Percentiles rank a stretch among this genome's conserved stretches.
These are phyloP conservation scores for Podarcis muralis DNA, from an alignment of 2,113 vertebrate genomes.

Conservation along the genomic window DNA sequence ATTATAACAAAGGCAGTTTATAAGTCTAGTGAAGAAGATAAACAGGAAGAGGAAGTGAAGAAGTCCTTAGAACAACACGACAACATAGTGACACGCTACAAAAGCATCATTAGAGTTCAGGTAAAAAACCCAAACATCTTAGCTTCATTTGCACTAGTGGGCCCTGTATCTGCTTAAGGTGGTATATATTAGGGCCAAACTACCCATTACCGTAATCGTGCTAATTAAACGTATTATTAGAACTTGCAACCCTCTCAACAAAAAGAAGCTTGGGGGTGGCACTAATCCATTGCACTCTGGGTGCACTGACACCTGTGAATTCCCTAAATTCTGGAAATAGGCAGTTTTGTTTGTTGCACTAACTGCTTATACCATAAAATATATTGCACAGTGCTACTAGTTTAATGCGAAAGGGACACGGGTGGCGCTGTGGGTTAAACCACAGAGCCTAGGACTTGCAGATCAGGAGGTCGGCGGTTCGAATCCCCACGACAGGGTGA, in stretches of 20 bases:
- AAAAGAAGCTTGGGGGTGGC: not conserved
- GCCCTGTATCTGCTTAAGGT: not conserved
- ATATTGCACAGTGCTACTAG: too few relatives aligned
- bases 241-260: not conserved
- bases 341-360: too few relatives aligned
- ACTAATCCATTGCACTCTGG: not conserved
- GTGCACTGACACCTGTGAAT: too few relatives aligned
- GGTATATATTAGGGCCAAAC: not conserved
- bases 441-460: too few relatives aligned
- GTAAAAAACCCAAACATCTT: constrained; percentile 65
- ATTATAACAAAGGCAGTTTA: constrained; percentile 96
- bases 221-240: not conserved
- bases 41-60: constrained; percentile 98
- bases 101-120: constrained; percentile 97
- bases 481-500: too few relatives aligned
- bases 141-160: not conserved
- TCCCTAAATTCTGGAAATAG: too few relatives aligned
- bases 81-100: constrained; percentile 96
- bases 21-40: constrained; percentile 97
- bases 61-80: constrained; percentile 97
- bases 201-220: not conserved
- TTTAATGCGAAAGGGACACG: too few relatives aligned
- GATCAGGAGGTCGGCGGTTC: too few relatives aligned
- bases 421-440: too few relatives aligned
- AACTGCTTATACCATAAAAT: too few relatives aligned